phyloP scores from a whole-genome alignment of 2,888 invertebrate species.

The Ormyrus nitidulus region DNA sequence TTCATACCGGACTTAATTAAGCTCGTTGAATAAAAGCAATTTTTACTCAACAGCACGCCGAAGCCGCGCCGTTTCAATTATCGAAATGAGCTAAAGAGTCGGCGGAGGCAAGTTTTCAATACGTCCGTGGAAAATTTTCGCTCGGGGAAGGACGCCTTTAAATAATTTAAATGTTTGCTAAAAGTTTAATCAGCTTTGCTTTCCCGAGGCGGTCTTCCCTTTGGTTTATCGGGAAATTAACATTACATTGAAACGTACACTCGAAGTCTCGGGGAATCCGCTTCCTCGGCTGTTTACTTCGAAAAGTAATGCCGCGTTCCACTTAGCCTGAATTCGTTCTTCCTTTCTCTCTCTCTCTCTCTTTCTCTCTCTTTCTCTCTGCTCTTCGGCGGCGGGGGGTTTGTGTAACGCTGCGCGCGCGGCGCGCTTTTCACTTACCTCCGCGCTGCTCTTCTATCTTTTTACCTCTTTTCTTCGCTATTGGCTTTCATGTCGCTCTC shows the following conservation, averaged over 20 bases:
- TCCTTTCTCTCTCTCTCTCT: too few relatives aligned
- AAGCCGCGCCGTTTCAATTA: too few relatives aligned
- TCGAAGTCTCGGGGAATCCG: neutral
- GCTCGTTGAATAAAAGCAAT: too few relatives aligned
- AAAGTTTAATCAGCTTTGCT: conserved; percentile 30
- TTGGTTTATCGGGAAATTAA: conserved; percentile 20
- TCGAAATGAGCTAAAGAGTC: too few relatives aligned
- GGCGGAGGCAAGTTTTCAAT: too few relatives aligned
- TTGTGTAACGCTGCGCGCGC: neutral
- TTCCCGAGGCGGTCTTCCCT: neutral
- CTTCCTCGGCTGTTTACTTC: conserved; percentile 23
- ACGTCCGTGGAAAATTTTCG: neutral
- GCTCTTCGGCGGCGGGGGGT: neutral
- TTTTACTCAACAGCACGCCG: too few relatives aligned
- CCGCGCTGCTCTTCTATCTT: conserved; percentile 9
- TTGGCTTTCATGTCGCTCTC: conserved; percentile 14
- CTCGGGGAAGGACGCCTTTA: neutral
- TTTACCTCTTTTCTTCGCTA: neutral
- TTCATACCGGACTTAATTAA: too few relatives aligned
- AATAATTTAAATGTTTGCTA: conserved; percentile 25
- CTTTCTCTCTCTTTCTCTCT: neutral
- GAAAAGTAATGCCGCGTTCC: conserved; percentile 22
- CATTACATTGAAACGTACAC: conserved; percentile 15
- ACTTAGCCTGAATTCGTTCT: conserved; percentile 10
- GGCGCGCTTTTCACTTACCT: conserved; percentile 12